Evolutionary conservation across 92 coral and sea anemone genomes (phyloP).

Genomic region (Parazoanthus swiftii): DNA sequence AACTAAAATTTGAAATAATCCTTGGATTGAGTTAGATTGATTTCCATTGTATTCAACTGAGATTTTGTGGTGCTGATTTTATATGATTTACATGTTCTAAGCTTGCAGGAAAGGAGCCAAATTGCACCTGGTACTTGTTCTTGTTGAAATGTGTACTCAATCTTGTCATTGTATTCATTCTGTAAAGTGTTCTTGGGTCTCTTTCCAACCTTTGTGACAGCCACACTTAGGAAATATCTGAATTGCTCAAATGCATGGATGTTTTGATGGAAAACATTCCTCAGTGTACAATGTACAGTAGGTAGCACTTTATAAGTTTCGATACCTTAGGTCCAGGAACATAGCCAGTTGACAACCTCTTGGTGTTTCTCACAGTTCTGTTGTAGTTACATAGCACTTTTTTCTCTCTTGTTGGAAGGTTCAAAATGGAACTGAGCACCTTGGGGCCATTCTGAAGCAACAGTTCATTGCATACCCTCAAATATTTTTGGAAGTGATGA

Average conservation of each 20-base stretch:
- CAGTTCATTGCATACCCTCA: too few relatives aligned
- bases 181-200: conserved; percentile 22
- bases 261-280: conserved; percentile 27
- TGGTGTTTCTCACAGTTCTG: neutral
- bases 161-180: conserved; percentile 8
- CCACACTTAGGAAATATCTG: conserved; percentile 16
- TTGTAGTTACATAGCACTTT: conserved; percentile 21
- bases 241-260: conserved; percentile 2
- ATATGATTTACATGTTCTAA: too few relatives aligned
- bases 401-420: conserved; percentile 29
- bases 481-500: too few relatives aligned
- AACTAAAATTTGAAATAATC: too few relatives aligned
- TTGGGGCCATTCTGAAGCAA: too few relatives aligned
- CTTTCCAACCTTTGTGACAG: conserved; percentile 8
- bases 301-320: conserved; percentile 15
- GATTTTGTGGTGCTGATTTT: too few relatives aligned
- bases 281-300: neutral
- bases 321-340: conserved; percentile 49
- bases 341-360: conserved; percentile 50
- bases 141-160: neutral
- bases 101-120: too few relatives aligned
- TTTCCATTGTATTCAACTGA: too few relatives aligned
- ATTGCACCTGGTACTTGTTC: too few relatives aligned
- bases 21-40: too few relatives aligned
- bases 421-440: too few relatives aligned